These are phyloP conservation scores for Metopolophium dirhodum DNA, from an alignment of 1,140 invertebrate species.

Conservation along the genomic window DNA sequence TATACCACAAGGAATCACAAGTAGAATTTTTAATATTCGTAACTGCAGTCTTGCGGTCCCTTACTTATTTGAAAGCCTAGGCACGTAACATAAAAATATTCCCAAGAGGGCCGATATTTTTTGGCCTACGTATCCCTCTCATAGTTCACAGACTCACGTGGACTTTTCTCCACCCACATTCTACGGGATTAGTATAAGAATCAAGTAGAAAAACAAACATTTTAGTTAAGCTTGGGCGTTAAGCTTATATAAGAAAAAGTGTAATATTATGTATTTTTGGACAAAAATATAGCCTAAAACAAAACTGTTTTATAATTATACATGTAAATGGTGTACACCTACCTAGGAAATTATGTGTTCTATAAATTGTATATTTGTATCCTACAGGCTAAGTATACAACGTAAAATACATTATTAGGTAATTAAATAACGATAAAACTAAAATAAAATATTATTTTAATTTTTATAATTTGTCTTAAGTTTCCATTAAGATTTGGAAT, in stretches of 20 bases:
- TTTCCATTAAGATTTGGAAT: neutral
- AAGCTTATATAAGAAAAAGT: neutral
- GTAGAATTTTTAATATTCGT: neutral
- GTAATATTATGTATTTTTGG: neutral
- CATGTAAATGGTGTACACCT: neutral
- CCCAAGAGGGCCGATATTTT: slow-evolving; percentile 6
- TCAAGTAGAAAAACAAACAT: neutral
- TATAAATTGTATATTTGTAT: neutral
- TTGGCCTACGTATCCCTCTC: neutral
- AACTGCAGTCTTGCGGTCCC: neutral
- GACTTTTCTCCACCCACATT: neutral
- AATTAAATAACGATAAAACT: neutral
- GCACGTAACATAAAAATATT: neutral
- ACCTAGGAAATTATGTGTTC: too few species aligned
- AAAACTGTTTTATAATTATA: neutral
- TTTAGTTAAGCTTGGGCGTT: neutral
- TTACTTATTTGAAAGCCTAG: neutral
- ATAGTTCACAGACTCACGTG: neutral
- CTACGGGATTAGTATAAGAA: neutral
- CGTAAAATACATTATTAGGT: neutral
- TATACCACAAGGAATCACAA: slow-evolving; percentile 3
- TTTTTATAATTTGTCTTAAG: neutral
- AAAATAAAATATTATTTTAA: neutral
- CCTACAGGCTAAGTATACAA: neutral
- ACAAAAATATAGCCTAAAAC: neutral